Percentiles rank a stretch among this genome's conserved stretches.
Evolutionary conservation across 2,113 vertebrate species (phyloP).

Genomic region (Silurus meridionalis): DNA sequence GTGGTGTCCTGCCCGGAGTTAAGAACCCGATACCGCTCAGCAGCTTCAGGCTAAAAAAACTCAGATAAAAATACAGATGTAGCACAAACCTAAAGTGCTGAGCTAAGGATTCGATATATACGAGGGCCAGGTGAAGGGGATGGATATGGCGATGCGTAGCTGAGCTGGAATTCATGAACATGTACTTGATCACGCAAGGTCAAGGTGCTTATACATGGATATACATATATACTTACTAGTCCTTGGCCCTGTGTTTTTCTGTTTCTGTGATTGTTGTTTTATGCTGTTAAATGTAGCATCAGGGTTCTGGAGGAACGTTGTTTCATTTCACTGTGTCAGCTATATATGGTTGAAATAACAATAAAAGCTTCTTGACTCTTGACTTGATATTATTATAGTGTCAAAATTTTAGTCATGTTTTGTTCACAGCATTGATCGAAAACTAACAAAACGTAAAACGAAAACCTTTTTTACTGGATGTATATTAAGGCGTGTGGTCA

Average conservation of each 20-base stretch:
- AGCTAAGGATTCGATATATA: conserved; percentile 31
- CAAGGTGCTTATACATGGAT: neutral
- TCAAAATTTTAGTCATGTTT: too few species aligned
- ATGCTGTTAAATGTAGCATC: too few species aligned
- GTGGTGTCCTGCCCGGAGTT: neutral
- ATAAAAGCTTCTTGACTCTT: too few species aligned
- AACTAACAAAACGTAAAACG: too few species aligned
- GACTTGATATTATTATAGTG: too few species aligned
- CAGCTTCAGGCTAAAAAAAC: conserved; percentile 28
- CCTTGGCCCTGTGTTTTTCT: too few species aligned
- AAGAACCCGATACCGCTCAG: conserved; percentile 20
- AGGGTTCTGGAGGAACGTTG: too few species aligned
- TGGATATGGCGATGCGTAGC: conserved; percentile 34
- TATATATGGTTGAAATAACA: too few species aligned
- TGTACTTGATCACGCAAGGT: conserved; percentile 29
- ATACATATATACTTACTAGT: too few species aligned
- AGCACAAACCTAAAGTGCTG: conserved; percentile 34
- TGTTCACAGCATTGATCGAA: too few species aligned
- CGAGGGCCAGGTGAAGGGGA: conserved; percentile 13
- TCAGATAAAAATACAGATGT: conserved; percentile 35
- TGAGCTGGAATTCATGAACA: conserved; percentile 39
- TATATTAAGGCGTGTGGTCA: neutral
- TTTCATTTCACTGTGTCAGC: too few species aligned
- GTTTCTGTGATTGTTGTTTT: too few species aligned
- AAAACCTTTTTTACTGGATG: neutral